These are phyloP conservation scores for Aphelinus atriplicis DNA, from an alignment of 1,140 invertebrate species.

Conservation along the genomic window DNA sequence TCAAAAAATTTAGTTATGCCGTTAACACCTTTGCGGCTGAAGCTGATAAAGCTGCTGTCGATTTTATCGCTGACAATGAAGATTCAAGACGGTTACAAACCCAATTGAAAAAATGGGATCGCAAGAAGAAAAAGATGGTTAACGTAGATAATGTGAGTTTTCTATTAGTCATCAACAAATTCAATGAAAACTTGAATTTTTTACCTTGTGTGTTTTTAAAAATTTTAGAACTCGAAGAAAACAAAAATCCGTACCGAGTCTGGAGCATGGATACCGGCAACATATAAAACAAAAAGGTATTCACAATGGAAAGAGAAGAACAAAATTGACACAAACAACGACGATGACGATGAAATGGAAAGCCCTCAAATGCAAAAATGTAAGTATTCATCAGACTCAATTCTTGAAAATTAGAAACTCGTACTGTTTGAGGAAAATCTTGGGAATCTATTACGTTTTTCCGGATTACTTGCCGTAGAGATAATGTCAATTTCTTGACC, in stretches of 20 bases:
- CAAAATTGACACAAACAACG: slow-evolving; percentile 73
- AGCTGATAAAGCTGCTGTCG: slow-evolving; percentile 78
- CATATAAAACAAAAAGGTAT: slow-evolving; percentile 92
- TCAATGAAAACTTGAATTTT: slow-evolving; percentile 19
- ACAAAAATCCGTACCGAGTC: slow-evolving; percentile 95
- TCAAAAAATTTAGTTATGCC: slow-evolving; percentile 69
- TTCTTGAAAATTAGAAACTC: too few species aligned
- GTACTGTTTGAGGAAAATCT: too few species aligned
- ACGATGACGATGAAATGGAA: slow-evolving; percentile 68
- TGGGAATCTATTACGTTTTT: too few species aligned
- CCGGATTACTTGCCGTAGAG: too few species aligned
- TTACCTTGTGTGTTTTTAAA: slow-evolving; percentile 36
- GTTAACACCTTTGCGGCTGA: slow-evolving; percentile 80
- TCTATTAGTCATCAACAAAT: neutral
- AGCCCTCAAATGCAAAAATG: slow-evolving; percentile 46
- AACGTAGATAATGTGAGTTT: slow-evolving; percentile 70
- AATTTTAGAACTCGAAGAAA: slow-evolving; percentile 67
- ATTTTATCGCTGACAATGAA: slow-evolving; percentile 83
- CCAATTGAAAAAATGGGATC: slow-evolving; percentile 82
- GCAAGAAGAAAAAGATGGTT: slow-evolving; percentile 94
- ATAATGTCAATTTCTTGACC: too few species aligned
- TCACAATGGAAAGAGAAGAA: slow-evolving; percentile 87
- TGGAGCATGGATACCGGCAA: slow-evolving; percentile 91
- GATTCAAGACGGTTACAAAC: slow-evolving; percentile 70
- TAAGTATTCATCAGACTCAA: slow-evolving; percentile 43